A percentile compares a stretch with the other conserved stretches of the same genome.
Evolutionary conservation across 2,888 invertebrate genomes (phyloP).

Genomic region (Agrotis ipsilon): DNA sequence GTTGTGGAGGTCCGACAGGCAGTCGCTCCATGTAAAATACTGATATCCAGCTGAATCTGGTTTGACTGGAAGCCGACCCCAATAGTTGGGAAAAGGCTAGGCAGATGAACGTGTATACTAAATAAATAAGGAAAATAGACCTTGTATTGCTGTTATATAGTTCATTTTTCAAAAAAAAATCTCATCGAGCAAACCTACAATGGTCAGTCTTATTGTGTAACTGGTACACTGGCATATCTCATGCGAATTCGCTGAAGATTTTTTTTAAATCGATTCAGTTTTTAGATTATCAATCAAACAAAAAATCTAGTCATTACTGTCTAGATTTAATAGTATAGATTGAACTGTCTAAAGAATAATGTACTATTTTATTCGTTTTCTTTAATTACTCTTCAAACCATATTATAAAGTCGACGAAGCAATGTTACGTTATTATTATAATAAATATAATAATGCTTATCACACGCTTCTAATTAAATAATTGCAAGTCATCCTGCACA

Average conservation of each 20-base stretch:
- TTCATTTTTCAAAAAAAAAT: background rate
- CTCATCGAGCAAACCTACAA: background rate
- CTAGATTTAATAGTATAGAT: too few relatives aligned
- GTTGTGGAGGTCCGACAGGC: too few relatives aligned
- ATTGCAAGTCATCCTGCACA: conserved; percentile 46
- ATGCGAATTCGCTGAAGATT: too few relatives aligned
- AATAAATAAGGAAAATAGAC: background rate
- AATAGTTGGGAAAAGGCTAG: too few relatives aligned
- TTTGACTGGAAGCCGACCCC: too few relatives aligned
- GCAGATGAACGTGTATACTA: too few relatives aligned
- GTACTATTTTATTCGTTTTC: conserved; percentile 1
- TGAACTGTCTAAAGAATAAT: background rate
- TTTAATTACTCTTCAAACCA: background rate
- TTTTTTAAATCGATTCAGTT: too few relatives aligned
- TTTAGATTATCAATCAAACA: too few relatives aligned
- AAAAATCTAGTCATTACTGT: too few relatives aligned
- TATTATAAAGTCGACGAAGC: background rate
- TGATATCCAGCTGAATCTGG: too few relatives aligned
- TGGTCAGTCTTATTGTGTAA: background rate
- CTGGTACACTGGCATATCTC: too few relatives aligned
- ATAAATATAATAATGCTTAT: conserved; percentile 31
- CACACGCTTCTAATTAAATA: conserved; percentile 41
- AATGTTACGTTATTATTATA: conserved; percentile 19
- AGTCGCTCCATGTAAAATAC: too few relatives aligned
- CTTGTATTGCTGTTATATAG: background rate